A percentile compares a stretch with the other conserved stretches of the same genome.
phyloP scores from a whole-genome alignment of 2,888 invertebrate genomes.

The Branchinecta sandiegonensis region DNA sequence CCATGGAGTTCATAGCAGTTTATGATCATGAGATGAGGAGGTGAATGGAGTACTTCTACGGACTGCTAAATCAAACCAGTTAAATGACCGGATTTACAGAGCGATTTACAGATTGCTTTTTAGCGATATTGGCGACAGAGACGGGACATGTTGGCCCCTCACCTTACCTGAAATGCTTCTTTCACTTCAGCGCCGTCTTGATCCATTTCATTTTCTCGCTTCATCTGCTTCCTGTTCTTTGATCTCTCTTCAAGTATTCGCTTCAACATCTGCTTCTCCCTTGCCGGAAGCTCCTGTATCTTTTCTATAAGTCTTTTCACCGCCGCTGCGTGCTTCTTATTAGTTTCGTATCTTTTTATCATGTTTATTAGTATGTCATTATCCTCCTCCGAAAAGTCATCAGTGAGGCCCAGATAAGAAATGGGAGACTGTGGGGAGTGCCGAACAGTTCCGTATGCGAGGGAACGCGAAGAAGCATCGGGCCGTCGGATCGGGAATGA shows the following conservation, averaged over 20 bases:
- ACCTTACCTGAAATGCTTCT: no score
- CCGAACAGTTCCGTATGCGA: conserved; percentile 27
- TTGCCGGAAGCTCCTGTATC: neutral
- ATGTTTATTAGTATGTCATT: conserved; percentile 14
- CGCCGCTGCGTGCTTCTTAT: conserved; percentile 11
- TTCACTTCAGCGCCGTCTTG: no score
- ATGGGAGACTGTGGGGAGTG: conserved; percentile 19
- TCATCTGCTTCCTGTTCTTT: neutral
- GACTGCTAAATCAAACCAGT: no score
- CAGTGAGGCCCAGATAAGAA: neutral
- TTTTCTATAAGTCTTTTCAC: conserved; percentile 14
- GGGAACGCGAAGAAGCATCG: conserved; percentile 12
- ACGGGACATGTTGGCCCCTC: no score
- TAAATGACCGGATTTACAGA: no score
- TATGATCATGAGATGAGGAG: no score
- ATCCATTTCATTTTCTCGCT: neutral
- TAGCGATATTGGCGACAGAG: no score
- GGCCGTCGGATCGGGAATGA: conserved; percentile 23
- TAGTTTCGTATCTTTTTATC: conserved; percentile 13
- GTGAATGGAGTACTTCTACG: no score
- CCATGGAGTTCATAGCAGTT: no score
- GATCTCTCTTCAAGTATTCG: conserved; percentile 4
- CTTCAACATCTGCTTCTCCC: conserved; percentile 8
- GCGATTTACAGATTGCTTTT: no score
- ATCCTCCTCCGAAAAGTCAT: conserved; percentile 4